Percentiles rank a stretch among this genome's conserved stretches.
phyloP scores from a whole-genome alignment of 2,797 vertebrate species.

The Myoxocephalus aenaeus region DNA sequence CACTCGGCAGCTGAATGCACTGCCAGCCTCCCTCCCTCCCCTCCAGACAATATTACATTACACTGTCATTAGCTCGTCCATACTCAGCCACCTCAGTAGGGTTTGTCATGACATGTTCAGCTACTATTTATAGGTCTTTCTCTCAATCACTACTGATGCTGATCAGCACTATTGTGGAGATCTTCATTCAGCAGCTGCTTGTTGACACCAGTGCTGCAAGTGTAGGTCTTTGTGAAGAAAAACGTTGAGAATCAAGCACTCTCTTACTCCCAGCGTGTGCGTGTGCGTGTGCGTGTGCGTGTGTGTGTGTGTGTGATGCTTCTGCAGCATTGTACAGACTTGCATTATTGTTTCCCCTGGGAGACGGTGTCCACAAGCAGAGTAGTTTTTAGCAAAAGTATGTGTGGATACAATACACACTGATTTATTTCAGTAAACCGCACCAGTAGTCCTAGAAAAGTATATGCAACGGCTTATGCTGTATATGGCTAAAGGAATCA shows the following conservation, averaged over 20 bases:
- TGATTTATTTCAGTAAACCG: not conserved
- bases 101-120: slow-evolving; percentile 41
- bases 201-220: slow-evolving; percentile 12
- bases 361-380: slow-evolving; percentile 7
- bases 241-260: slow-evolving; percentile 17
- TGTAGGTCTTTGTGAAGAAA: slow-evolving; percentile 9
- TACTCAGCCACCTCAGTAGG: slow-evolving; percentile 35
- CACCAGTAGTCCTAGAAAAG: not conserved
- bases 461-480: not conserved
- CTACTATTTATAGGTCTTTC: slow-evolving; percentile 57
- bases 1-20: slow-evolving; percentile 64
- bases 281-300: slow-evolving; percentile 1
- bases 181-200: slow-evolving; percentile 35
- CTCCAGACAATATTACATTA: slow-evolving; percentile 60
- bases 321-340: slow-evolving; percentile 35
- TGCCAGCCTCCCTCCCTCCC: slow-evolving; percentile 35
- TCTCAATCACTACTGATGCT: slow-evolving; percentile 25
- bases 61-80: slow-evolving; percentile 60
- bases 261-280: slow-evolving; percentile 5
- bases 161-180: slow-evolving; percentile 25
- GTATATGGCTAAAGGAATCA: not conserved
- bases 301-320: not conserved
- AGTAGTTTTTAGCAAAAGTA: slow-evolving; percentile 10
- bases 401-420: not conserved
- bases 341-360: slow-evolving; percentile 15